Evolutionary conservation across 2,797 vertebrate genomes (phyloP).

Genomic region (Coccyzus lansbergi): DNA sequence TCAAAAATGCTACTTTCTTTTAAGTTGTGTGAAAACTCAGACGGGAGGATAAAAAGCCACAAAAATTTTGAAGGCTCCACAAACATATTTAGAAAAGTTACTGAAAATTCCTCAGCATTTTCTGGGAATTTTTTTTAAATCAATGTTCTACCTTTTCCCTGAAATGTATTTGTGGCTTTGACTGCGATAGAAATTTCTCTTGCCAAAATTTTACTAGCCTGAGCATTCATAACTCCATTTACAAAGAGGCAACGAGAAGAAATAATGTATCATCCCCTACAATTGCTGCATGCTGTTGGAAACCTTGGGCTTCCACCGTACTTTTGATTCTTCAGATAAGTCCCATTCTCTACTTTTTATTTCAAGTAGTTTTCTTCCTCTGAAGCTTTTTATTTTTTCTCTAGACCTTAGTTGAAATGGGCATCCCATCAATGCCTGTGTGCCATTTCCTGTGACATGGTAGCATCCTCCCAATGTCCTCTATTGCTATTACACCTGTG

Average conservation of each 20-base stretch:
- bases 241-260: neutral
- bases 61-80: constrained; percentile 16
- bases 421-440: neutral
- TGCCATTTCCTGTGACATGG: neutral
- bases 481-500: accelerated
- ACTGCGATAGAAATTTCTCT: neutral
- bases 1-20: neutral
- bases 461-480: neutral
- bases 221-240: neutral
- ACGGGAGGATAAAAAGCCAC: constrained; percentile 26
- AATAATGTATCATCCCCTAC: neutral
- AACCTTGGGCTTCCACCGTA: neutral
- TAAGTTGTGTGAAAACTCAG: neutral
- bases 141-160: constrained; percentile 6
- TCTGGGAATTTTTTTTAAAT: neutral
- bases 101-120: constrained; percentile 14
- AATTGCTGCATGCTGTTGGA: neutral
- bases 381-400: neutral
- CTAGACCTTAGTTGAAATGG: neutral
- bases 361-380: neutral
- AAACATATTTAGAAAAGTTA: constrained; percentile 10
- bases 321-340: neutral
- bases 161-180: constrained; percentile 36
- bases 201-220: neutral
- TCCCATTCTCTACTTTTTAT: neutral